These are phyloP conservation scores for Epinotia nisella DNA, from an alignment of 2,888 invertebrate genomes.

Conservation along the genomic window DNA sequence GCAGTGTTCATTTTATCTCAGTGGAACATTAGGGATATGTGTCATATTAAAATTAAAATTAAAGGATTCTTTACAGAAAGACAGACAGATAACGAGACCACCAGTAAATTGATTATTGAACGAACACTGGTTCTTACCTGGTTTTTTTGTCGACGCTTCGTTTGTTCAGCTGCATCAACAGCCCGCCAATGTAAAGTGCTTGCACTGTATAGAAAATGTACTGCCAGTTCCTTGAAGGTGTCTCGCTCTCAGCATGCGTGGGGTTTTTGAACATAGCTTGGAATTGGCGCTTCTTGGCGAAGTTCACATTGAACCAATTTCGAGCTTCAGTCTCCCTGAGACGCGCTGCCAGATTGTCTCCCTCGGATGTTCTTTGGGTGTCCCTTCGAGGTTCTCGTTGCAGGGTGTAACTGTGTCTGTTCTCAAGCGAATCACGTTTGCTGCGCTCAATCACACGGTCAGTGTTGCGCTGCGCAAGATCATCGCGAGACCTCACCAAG, in stretches of 20 bases:
- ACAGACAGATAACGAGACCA: not conserved
- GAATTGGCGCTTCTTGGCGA: constrained; percentile 46
- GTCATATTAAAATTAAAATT: too few relatives aligned
- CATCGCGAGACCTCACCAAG: constrained; percentile 11
- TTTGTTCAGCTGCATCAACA: constrained; percentile 61
- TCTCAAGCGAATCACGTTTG: constrained; percentile 14
- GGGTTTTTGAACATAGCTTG: constrained; percentile 42
- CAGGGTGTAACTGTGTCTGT: constrained; percentile 12
- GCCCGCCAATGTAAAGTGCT: constrained; percentile 65
- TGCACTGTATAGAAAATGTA: constrained; percentile 70
- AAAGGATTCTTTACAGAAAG: not conserved
- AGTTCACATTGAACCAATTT: constrained; percentile 46
- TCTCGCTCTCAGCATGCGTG: constrained; percentile 45
- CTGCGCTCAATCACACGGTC: constrained; percentile 17
- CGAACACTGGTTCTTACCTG: constrained; percentile 13
- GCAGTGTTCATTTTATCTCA: too few relatives aligned
- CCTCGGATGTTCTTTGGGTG: constrained; percentile 12
- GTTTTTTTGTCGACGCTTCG: constrained; percentile 50
- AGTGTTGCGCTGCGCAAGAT: constrained; percentile 17
- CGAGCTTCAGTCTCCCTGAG: constrained; percentile 47
- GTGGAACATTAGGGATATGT: too few relatives aligned
- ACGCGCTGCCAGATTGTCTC: constrained; percentile 37
- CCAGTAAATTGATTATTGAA: not conserved
- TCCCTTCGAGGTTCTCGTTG: constrained; percentile 29
- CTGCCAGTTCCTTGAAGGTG: constrained; percentile 59